These are phyloP conservation scores for Notodonta dromedarius DNA, from an alignment of 2,888 invertebrate genomes.

Conservation along the genomic window DNA sequence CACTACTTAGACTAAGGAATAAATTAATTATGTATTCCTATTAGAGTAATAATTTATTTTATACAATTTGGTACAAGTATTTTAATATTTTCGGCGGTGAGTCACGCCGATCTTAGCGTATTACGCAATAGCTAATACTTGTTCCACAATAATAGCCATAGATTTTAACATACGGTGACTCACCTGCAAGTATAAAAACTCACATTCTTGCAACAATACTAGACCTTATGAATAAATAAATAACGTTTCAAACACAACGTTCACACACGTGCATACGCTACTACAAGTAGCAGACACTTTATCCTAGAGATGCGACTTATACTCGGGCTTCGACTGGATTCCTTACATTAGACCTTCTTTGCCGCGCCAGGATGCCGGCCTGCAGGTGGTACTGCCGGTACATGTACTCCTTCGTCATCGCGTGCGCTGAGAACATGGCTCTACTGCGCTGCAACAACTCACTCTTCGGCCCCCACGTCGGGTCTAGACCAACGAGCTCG, in stretches of 20 bases:
- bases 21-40: slow-evolving; percentile 43
- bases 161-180: slow-evolving; percentile 62
- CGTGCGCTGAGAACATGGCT: slow-evolving; percentile 76
- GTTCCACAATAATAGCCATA: slow-evolving; percentile 70
- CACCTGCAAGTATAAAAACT: slow-evolving; percentile 48
- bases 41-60: slow-evolving; percentile 44
- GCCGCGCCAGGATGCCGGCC: slow-evolving; percentile 65
- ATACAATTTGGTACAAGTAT: slow-evolving; percentile 43
- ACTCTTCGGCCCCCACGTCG: slow-evolving; percentile 66
- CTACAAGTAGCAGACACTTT: neutral
- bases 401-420: slow-evolving; percentile 81
- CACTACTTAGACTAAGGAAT: slow-evolving; percentile 37
- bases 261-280: neutral
- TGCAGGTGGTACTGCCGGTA: slow-evolving; percentile 77
- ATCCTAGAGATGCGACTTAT: neutral
- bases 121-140: slow-evolving; percentile 75
- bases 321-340: neutral
- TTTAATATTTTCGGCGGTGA: slow-evolving; percentile 72
- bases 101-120: slow-evolving; percentile 59
- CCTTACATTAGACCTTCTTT: slow-evolving; percentile 56
- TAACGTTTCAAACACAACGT: slow-evolving; percentile 3
- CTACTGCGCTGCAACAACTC: slow-evolving; percentile 68
- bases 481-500: slow-evolving; percentile 46
- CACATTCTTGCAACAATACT: slow-evolving; percentile 16
- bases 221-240: slow-evolving; percentile 4